Conservation (phyloP, 1,140 invertebrate species). For the Chironomus striatipennis region DNA sequence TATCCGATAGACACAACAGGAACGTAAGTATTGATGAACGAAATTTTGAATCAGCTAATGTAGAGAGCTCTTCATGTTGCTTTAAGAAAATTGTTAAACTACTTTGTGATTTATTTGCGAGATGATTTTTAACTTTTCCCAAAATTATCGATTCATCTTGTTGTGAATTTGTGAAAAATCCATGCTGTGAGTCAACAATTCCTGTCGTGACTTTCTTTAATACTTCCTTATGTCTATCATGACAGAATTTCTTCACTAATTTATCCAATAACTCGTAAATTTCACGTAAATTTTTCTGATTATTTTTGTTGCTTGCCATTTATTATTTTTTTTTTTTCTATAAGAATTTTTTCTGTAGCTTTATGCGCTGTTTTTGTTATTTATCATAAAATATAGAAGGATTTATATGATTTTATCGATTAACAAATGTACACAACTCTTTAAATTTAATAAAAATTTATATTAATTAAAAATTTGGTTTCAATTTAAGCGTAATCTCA, state of each 20-base stretch:
- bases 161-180: slow-evolving; percentile 26
- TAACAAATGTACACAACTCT: background rate
- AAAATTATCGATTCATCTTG: slow-evolving; percentile 29
- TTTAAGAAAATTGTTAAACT: slow-evolving; percentile 27
- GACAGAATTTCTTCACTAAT: slow-evolving; percentile 26
- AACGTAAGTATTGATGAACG: background rate
- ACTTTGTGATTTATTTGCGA: slow-evolving; percentile 26
- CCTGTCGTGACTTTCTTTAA: slow-evolving; percentile 31
- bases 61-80: slow-evolving; percentile 29
- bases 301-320: background rate
- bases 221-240: slow-evolving; percentile 26
- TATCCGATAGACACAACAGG: background rate
- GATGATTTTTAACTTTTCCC: slow-evolving; percentile 29
- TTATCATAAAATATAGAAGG: background rate
- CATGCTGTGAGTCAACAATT: slow-evolving; percentile 29
- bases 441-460: background rate
- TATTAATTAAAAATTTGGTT: no score
- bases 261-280: slow-evolving; percentile 28
- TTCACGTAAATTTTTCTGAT: slow-evolving; percentile 27
- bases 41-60: slow-evolving; percentile 27
- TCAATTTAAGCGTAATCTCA: no score
- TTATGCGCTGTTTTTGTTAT: background rate
- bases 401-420: background rate
- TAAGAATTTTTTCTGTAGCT: background rate
- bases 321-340: background rate